Percentiles rank a stretch among this genome's conserved stretches.
These are phyloP conservation scores for Caradrina kadenii DNA, from an alignment of 2,888 invertebrate species.

Conservation along the genomic window DNA sequence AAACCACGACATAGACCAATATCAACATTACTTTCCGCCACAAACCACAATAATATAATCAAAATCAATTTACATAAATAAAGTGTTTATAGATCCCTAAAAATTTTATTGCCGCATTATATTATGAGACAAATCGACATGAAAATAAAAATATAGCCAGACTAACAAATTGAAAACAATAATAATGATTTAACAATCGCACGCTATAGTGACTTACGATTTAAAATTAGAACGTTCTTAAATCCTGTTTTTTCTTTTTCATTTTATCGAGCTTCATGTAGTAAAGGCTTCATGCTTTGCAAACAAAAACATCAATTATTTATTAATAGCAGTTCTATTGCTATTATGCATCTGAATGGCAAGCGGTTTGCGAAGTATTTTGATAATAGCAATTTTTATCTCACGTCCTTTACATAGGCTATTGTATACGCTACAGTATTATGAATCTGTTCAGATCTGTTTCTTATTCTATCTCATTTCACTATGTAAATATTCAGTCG, in stretches of 20 bases:
- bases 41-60: not conserved
- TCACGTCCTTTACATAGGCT: not conserved
- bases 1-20: not conserved
- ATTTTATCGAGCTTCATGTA: not conserved
- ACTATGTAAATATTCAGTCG: constrained; percentile 9
- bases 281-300: not conserved
- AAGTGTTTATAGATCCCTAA: not conserved
- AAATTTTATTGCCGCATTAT: not conserved
- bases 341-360: not conserved
- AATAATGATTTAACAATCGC: constrained; percentile 12
- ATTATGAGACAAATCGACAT: constrained; percentile 5
- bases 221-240: not conserved
- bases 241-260: not conserved
- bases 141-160: not conserved
- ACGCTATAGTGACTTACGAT: not conserved
- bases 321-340: not conserved
- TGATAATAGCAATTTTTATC: constrained; percentile 17
- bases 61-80: not conserved
- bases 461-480: not conserved
- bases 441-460: constrained; percentile 10
- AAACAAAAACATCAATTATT: not conserved
- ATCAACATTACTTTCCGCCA: not conserved
- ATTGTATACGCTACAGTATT: constrained; percentile 12
- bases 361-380: not conserved
- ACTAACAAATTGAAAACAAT: not conserved